phyloP scores from a whole-genome alignment of 1,140 invertebrate species.

The Drepana arcuata region DNA sequence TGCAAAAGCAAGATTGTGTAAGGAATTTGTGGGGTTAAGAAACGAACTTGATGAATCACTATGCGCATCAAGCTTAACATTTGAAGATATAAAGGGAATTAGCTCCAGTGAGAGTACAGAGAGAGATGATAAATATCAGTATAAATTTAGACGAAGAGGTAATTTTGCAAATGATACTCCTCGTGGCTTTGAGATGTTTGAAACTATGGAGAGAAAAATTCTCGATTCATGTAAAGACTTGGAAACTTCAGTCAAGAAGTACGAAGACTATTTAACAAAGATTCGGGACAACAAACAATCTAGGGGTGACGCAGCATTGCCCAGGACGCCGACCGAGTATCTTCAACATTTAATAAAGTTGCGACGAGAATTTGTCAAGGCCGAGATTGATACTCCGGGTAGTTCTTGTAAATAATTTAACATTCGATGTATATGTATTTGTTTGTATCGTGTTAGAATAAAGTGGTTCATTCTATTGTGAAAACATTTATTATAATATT shows the following conservation, averaged over 20 bases:
- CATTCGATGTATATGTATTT: too few relatives aligned
- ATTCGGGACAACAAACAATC: slow-evolving; percentile 11
- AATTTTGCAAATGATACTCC: too few relatives aligned
- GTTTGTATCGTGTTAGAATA: too few relatives aligned
- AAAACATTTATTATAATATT: too few relatives aligned
- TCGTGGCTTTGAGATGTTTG: slow-evolving; percentile 20
- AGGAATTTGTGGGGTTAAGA: slow-evolving; percentile 24
- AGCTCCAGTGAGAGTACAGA: slow-evolving; percentile 21
- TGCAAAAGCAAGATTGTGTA: slow-evolving; percentile 20
- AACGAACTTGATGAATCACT: slow-evolving; percentile 8
- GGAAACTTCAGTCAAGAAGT: slow-evolving; percentile 33
- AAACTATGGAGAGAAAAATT: slow-evolving; percentile 34
- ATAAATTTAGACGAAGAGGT: too few relatives aligned
- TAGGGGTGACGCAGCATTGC: too few relatives aligned
- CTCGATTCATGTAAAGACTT: slow-evolving; percentile 36
- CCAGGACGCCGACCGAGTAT: slow-evolving; percentile 44
- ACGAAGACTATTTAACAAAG: slow-evolving; percentile 33
- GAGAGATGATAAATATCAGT: slow-evolving; percentile 4
- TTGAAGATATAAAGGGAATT: slow-evolving; percentile 5
- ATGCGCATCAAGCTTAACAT: slow-evolving; percentile 2
- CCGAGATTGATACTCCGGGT: slow-evolving; percentile 15
- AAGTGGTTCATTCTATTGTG: too few relatives aligned
- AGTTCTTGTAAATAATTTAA: too few relatives aligned
- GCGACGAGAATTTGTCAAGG: slow-evolving; percentile 37
- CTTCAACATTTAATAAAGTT: slow-evolving; percentile 50